These are phyloP conservation scores for Philotrypesis tridentata DNA, from an alignment of 1,140 invertebrate species.

Conservation along the genomic window DNA sequence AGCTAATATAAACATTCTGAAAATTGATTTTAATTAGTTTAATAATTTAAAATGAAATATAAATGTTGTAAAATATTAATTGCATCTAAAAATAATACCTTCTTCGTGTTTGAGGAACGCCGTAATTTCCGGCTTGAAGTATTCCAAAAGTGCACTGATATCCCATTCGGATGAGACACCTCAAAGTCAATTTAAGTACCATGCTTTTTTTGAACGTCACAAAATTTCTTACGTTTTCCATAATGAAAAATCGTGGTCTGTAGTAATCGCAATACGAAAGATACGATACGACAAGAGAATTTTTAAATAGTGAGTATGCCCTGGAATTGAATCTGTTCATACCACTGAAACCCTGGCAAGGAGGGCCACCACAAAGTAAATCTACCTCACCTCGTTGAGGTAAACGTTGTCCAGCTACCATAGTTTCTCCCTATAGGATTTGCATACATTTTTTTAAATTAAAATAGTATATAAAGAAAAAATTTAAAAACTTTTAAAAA, in stretches of 20 bases:
- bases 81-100: constrained; percentile 68
- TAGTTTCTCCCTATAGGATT: constrained; percentile 70
- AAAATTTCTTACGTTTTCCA: constrained; percentile 93
- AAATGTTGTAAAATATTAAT: not conserved
- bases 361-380: constrained; percentile 90
- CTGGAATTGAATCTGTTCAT: constrained; percentile 92
- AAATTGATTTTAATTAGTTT: constrained; percentile 58
- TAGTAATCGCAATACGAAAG: constrained; percentile 92
- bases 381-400: constrained; percentile 89
- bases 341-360: constrained; percentile 92
- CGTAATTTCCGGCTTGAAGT: constrained; percentile 90
- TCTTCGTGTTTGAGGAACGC: constrained; percentile 87
- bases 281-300: constrained; percentile 89
- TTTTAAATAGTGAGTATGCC: constrained; percentile 93
- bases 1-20: constrained; percentile 85
- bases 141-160: constrained; percentile 93
- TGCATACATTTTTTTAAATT: constrained; percentile 2
- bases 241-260: constrained; percentile 87
- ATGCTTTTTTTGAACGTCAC: constrained; percentile 85
- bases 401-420: constrained; percentile 77
- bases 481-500: constrained; percentile 5
- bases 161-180: constrained; percentile 87
- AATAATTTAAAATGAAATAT: constrained; percentile 30
- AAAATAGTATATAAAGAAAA: not conserved
- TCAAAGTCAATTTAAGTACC: constrained; percentile 87